Evolutionary conservation across 2,888 invertebrate genomes (phyloP), one percentile per base, ranked within the genome.

Genomic region (Escarpia spicata): DNA sequence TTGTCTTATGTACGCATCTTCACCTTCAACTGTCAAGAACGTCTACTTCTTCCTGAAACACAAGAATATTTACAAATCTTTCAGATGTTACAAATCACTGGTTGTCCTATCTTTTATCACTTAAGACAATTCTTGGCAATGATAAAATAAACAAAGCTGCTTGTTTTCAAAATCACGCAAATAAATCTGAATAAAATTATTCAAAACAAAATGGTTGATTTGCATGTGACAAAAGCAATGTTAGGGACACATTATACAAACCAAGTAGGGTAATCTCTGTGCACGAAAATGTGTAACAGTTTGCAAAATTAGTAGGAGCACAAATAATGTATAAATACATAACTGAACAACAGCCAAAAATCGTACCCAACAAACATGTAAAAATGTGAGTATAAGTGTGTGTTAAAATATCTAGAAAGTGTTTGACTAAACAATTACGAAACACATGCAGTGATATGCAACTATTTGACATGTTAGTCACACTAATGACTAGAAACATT

Each of bases 21-120:
- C 75, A 26, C 75, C 75, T 26, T 75, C 75, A n/a, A 26, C 75
- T 75, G 75, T 75, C 75, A 75, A 75, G 75, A 75, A n/a, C 75
- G 75, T 75, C 75, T 75, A 75, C 75, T 75, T 75, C 75, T 75
- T 75, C 75, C 75, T 75, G 75, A 75, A 75, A 75, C 75, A 75
- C 19, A 6, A 75, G 75, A 75, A 75, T 75, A 6, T 75, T 75
- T 75, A 15, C n/a, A 75, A 75, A 75, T 26, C 19, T 26, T n/a
- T 75, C n/a, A 6, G 75, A 4, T 75, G 75, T n/a, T 75, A 26
- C 75, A 15, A 75, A 75, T 75, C 26, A 75, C 75, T 75, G 75
- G n/a, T 75, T 75, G 15, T 75, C 4, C 6, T 4, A 26, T 75
- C 75, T 75, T 6, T 15, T 75, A 0, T 75, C 9, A 26, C 52